Conservation (phyloP, 37 sponge, comb jelly and placozoan genomes). For the Ephydatia muelleri region DNA sequence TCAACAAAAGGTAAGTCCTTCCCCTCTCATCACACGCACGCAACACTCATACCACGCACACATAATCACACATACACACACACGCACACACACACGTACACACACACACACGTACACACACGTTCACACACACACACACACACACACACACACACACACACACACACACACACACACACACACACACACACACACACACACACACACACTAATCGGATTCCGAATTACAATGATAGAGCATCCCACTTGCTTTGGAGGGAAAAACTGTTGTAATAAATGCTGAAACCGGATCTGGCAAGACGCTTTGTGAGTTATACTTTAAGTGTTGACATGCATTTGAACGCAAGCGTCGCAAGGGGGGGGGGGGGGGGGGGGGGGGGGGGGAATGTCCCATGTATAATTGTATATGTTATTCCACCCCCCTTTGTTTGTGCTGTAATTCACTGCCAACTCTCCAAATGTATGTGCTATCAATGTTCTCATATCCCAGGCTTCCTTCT, state of each 20-base stretch:
- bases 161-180: conserved; percentile 13
- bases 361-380: background rate
- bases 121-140: no score
- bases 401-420: no score
- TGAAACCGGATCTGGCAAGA: conserved; percentile 90
- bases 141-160: background rate
- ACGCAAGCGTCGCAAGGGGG: background rate
- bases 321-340: background rate
- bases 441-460: no score
- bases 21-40: background rate
- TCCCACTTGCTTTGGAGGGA: conserved; percentile 35
- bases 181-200: conserved; percentile 19
- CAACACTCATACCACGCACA: background rate
- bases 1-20: background rate
- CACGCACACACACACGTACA: conserved; percentile 12
- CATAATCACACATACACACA: background rate
- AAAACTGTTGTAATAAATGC: conserved; percentile 72
- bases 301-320: conserved; percentile 61
- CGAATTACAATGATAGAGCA: background rate
- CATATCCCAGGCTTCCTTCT: conserved; percentile 63
- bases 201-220: background rate
- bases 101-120: no score
- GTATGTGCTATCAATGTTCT: background rate
- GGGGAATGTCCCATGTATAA: background rate
- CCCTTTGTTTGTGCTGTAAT: no score